Evolutionary conservation across 1,140 invertebrate genomes (phyloP).

Genomic region (Brachionus sp.): DNA sequence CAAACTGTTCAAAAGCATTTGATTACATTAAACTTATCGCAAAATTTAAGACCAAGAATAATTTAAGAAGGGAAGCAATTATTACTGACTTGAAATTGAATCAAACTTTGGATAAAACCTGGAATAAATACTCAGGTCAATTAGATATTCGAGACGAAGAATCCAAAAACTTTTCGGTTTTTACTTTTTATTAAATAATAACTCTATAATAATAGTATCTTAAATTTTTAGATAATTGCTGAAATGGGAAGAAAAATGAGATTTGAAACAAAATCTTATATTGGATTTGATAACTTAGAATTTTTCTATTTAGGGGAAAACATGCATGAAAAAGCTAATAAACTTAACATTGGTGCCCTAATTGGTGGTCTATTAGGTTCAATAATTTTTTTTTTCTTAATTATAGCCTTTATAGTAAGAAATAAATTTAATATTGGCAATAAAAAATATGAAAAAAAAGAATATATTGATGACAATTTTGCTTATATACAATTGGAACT

Average conservation of each 20-base stretch:
- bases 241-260: background rate
- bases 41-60: background rate
- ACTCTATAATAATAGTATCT: background rate
- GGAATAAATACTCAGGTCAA: background rate
- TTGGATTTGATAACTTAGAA: background rate
- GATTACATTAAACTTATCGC: background rate
- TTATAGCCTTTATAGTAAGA: background rate
- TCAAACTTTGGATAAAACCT: background rate
- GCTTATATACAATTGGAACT: background rate
- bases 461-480: conserved; percentile 16
- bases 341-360: background rate
- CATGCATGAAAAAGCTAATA: background rate
- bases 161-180: background rate
- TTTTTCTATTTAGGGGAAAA: background rate
- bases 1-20: background rate
- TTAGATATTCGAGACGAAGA: background rate
- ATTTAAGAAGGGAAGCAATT: background rate
- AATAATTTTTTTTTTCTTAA: background rate
- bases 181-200: background rate
- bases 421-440: background rate
- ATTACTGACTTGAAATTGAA: background rate
- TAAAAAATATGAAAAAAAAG: conserved; percentile 19
- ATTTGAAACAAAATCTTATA: background rate
- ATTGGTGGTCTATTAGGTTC: background rate
- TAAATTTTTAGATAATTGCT: background rate